Base-by-base conservation (phyloP, 2,888 invertebrate species). In the Ceriagrion tenellum region DNA sequence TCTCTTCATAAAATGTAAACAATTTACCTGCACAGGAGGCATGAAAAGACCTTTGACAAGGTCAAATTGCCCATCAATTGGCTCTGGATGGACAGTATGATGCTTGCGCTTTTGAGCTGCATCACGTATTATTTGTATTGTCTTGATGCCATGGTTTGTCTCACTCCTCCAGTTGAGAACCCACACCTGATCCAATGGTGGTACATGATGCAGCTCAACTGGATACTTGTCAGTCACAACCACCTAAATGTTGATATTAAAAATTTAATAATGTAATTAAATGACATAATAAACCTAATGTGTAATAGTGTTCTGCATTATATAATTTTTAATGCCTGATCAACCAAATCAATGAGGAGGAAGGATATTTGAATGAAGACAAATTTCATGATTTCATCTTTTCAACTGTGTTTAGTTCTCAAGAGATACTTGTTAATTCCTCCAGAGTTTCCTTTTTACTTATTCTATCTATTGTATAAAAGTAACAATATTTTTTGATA, bases 11-110 rank as follows among this genome's bases (percentile, higher is more conserved):
- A 81, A 35, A 16, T 6, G 59, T 16, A 69, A 10, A 35, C 10
- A n/a, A 13, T 35, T 95, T 96, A 97, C 97, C 97, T 97, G 97
- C 55, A 97, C 96, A 35, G 97, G 97, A 13, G 98, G 98, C 96
- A 98, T 97, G 96, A 97, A 98, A 56, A 98, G 97, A 95, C 97
- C 97, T 96, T 97, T 97, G 12, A 98, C 98, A 96, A 98, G 97
- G 97, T 98, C 98, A 96, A 98, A 98, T 96, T 98, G 98, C 26
- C 98, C 98, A 96, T 98, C 98, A 89, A 98, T 98, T 0, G 98
- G 98, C 96, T 98, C 98, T 0, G 98, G 98, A 96, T 98, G 98
- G 2, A 98, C 98, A 0, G 98, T 98, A 96, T 98, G 98, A 96
- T 98, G 98, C 96, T 98, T 98, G 95, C 98, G 97, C 96, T 98